A percentile compares a stretch with the other conserved stretches of the same genome.
These are phyloP conservation scores for Amiota minor DNA, from an alignment of 2,888 invertebrate genomes.

Conservation along the genomic window DNA sequence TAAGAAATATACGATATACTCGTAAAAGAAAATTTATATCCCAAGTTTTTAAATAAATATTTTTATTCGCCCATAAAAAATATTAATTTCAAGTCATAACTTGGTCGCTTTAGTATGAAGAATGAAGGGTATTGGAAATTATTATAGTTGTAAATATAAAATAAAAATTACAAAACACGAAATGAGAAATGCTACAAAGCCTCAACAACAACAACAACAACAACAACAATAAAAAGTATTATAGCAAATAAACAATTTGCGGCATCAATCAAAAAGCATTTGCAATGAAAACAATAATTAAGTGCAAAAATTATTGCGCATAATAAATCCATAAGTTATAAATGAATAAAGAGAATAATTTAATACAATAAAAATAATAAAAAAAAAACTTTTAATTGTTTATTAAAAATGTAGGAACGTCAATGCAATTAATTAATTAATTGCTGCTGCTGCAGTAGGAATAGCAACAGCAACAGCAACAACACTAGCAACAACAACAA, in stretches of 20 bases:
- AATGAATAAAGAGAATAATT: slow-evolving; percentile 24
- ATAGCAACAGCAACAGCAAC: not conserved
- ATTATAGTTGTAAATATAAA: too few species aligned
- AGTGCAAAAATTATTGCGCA: slow-evolving; percentile 42
- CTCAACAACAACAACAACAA: too few species aligned
- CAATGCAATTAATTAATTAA: slow-evolving; percentile 32
- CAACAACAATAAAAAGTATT: too few species aligned
- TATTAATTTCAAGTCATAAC: too few species aligned
- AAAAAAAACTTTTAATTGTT: not conserved
- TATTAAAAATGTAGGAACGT: slow-evolving; percentile 14
- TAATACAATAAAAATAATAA: not conserved
- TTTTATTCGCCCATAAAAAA: too few species aligned
- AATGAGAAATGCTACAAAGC: not conserved
- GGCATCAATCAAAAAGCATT: slow-evolving; percentile 23
- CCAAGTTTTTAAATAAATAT: too few species aligned
- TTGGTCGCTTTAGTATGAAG: too few species aligned
- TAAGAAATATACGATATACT: too few species aligned
- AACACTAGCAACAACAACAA: not conserved
- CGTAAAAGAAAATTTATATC: too few species aligned
- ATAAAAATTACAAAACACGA: too few species aligned
- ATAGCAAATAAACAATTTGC: slow-evolving; percentile 8
- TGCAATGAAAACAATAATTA: slow-evolving; percentile 21
- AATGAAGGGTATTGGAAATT: too few species aligned
- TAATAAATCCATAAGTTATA: slow-evolving; percentile 36
- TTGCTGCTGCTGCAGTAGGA: slow-evolving; percentile 5